Conservation (phyloP, 2,888 invertebrate species). For the Leptopilina drosophilae region DNA sequence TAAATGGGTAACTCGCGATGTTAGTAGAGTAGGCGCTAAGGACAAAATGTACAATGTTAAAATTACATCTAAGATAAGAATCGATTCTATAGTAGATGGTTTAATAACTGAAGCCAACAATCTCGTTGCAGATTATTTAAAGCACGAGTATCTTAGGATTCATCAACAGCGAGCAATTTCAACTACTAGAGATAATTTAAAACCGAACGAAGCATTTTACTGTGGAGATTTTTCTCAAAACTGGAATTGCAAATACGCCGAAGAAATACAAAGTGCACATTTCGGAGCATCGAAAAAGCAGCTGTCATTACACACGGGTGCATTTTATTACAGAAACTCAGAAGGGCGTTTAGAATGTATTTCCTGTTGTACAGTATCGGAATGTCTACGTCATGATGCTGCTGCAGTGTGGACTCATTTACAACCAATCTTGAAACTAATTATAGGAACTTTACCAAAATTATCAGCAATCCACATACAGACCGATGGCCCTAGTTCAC, state of each 20-base stretch:
- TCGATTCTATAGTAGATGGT: not conserved
- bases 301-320: conserved; percentile 42
- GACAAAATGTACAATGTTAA: conserved; percentile 42
- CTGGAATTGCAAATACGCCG: conserved; percentile 46
- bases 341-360: too few species aligned
- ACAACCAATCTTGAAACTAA: too few species aligned
- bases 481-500: too few species aligned
- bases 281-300: conserved; percentile 48
- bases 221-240: conserved; percentile 48
- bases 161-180: conserved; percentile 42
- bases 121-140: conserved; percentile 37
- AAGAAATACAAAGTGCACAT: conserved; percentile 44
- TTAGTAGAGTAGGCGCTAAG: conserved; percentile 46
- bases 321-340: too few species aligned
- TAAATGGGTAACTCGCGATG: conserved; percentile 34
- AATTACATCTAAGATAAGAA: conserved; percentile 41
- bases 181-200: conserved; percentile 37
- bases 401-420: too few species aligned
- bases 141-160: conserved; percentile 30
- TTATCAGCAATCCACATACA: too few species aligned
- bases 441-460: too few species aligned
- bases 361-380: too few species aligned
- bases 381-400: too few species aligned
- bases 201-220: conserved; percentile 40
- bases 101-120: conserved; percentile 30